Evolutionary conservation across 2,113 vertebrate genomes (phyloP).

Genomic region (Mirounga angustirostris): DNA sequence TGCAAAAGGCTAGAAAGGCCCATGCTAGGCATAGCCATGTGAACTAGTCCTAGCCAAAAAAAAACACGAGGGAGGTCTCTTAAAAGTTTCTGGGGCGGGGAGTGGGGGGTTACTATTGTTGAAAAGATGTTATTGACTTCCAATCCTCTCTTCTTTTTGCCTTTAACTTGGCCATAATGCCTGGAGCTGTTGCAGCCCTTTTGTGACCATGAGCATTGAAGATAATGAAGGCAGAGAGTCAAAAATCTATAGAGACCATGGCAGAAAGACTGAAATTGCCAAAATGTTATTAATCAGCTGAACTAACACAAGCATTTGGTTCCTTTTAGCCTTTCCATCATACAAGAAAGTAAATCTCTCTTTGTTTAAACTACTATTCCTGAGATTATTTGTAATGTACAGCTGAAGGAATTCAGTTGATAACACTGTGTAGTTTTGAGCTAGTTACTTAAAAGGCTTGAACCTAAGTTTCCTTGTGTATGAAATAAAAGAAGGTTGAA

Average conservation of each 20-base stretch:
- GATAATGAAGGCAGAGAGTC: neutral
- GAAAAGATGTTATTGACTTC: neutral
- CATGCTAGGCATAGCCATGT: neutral
- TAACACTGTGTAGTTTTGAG: neutral
- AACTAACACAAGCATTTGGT: neutral
- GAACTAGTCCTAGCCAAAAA: neutral
- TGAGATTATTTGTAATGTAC: neutral
- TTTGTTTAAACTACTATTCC: slow-evolving; percentile 11
- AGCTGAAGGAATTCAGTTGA: neutral
- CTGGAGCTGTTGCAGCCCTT: neutral
- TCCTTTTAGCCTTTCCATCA: neutral
- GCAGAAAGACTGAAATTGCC: neutral
- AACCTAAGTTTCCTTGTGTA: neutral
- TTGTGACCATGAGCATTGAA: neutral
- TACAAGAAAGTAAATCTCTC: neutral
- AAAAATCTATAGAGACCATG: neutral
- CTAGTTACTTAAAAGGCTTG: neutral
- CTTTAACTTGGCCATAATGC: neutral
- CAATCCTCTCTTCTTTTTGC: neutral
- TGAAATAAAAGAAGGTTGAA: neutral
- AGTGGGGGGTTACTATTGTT: neutral
- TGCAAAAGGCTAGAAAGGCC: neutral
- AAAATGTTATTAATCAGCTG: neutral
- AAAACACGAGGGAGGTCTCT: neutral
- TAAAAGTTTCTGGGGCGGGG: neutral